A percentile compares a stretch with the other conserved stretches of the same genome.
These are phyloP conservation scores for Nymphalis io DNA, from an alignment of 1,140 invertebrate genomes.

Conservation along the genomic window DNA sequence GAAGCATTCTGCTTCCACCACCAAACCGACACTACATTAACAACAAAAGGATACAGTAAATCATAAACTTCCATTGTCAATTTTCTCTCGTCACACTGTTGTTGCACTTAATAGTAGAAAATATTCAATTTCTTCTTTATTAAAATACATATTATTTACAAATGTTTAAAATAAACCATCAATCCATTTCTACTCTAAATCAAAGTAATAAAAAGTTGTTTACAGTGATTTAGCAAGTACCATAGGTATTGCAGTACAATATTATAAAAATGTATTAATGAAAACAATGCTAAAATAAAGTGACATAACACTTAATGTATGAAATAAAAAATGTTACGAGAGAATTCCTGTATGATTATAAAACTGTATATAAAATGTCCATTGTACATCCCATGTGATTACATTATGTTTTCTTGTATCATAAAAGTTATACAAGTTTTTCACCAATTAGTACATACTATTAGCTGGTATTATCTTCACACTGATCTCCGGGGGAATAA, in stretches of 20 bases:
- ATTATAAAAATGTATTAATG: conserved; percentile 23
- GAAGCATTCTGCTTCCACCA: conserved; percentile 12
- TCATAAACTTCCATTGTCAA: conserved; percentile 58
- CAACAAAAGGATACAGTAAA: conserved; percentile 49
- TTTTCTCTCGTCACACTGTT: conserved; percentile 75
- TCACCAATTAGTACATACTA: conserved; percentile 55
- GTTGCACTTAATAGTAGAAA: conserved; percentile 73
- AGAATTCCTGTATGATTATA: conserved; percentile 71
- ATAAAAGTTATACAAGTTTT: conserved; percentile 71
- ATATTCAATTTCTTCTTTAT: conserved; percentile 59
- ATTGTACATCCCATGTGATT: conserved; percentile 64
- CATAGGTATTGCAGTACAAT: conserved; percentile 13
- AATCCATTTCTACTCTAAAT: conserved; percentile 51
- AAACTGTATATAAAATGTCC: conserved; percentile 78
- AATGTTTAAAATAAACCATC: conserved; percentile 55
- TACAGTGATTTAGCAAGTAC: conserved; percentile 18
- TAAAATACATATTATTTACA: conserved; percentile 69
- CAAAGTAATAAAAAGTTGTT: conserved; percentile 22
- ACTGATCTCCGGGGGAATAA: conserved; percentile 53
- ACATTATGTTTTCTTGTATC: conserved; percentile 64
- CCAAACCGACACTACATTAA: conserved; percentile 23
- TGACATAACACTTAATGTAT: conserved; percentile 28
- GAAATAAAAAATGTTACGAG: conserved; percentile 69
- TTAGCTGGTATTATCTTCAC: conserved; percentile 49
- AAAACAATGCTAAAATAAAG: conserved; percentile 35